Base-by-base conservation (phyloP, 2,113 vertebrate genomes). In the Panthera tigris region DNA sequence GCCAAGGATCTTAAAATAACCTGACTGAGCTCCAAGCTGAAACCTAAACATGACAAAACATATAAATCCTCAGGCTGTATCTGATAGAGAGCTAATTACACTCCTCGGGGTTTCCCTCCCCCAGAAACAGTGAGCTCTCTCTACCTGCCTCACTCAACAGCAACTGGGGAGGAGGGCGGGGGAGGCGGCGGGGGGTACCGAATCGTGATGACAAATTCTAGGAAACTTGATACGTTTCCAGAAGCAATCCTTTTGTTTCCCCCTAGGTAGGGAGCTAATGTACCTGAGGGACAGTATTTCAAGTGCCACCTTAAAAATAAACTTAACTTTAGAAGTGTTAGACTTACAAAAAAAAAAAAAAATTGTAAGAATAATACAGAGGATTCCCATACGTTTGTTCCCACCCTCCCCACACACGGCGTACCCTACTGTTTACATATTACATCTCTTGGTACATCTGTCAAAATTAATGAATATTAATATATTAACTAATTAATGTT, bases 1-100 rank as follows among this genome's bases (percentile, higher is more conserved):
- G 91, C 97, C 97, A 96, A 95, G 19, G 89, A 97, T 97, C 95
- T 98, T 98, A 98, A 98, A 98, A 98, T 97, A 98, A 90, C 95
- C 84, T 15, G 9, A 85, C 87, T 96, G 89, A 98, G 86, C 91
- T 88, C 94, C 96, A 96, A 96, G 93, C 83, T 97, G 95, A 98
- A 97, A 98, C 95, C 48, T 97, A 97, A 98, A 98, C 94, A 97
- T 86, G 74, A 89, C 78, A 97, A 98, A 97, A 96, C 95, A 98
- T 96, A 96, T 97, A 94, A 97, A 97, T 97, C 85, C 90, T 98
- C 86, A 21, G 97, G 96, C 92, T 97, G 69, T 27, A 63, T 73
- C 88, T 98, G 66, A n/a, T 80, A 97, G 76, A 87, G 16, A 98
- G 96, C 90, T 79, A 97, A 97, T 97, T 78, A 92, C 85, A 97